Base-by-base conservation (phyloP, 1,140 invertebrate genomes). In the Cryptotermes secundus region DNA sequence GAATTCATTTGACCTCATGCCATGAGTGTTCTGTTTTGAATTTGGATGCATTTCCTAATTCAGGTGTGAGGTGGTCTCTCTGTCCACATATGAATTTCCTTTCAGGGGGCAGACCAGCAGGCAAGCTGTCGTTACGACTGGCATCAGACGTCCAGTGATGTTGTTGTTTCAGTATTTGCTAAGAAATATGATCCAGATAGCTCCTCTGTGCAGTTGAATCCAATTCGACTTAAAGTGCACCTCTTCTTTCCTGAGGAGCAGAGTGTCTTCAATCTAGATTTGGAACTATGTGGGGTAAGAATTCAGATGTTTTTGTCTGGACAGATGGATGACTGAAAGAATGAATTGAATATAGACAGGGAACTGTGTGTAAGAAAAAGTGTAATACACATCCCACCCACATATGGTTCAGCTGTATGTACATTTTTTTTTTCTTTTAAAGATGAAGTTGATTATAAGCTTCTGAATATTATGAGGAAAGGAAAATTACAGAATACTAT, bases 101-200 rank as follows among this genome's bases (percentile, higher is more conserved):
- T 72, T 31, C 81, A 82, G 45, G 85, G 85, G 26, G 82, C 38
- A 31, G 84, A 83, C 53, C 84, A 92, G 87, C 91, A 90, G 82
- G 92, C 95, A 1, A 92, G 95, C 84, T 99, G 97, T 89, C 93
- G 97, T 38, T 94, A 96, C 91, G 98, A 99, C 89, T 99, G 96
- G 95, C 96, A 97, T 91, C 97, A 98, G 91, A 98, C 97, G 24
- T 94, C 93, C 19, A 92, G 92, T 7, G 91, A 93, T 90, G 95
- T 99, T 0, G 94, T 96, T 86, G 92, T 99, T 36, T 95, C 96
- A 80, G 92, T 99, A 82, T 99, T 96, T 91, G 96, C 96, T 2
- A 99, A 99, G 90, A 94, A 96, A 85, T 96, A 98, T 88, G 92
- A 97, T 87, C 96, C 97, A 53, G 91, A 91, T 42, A 88, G 92